Evolutionary conservation across 2,797 vertebrate species (phyloP).

Genomic region (Caiman crocodilus): DNA sequence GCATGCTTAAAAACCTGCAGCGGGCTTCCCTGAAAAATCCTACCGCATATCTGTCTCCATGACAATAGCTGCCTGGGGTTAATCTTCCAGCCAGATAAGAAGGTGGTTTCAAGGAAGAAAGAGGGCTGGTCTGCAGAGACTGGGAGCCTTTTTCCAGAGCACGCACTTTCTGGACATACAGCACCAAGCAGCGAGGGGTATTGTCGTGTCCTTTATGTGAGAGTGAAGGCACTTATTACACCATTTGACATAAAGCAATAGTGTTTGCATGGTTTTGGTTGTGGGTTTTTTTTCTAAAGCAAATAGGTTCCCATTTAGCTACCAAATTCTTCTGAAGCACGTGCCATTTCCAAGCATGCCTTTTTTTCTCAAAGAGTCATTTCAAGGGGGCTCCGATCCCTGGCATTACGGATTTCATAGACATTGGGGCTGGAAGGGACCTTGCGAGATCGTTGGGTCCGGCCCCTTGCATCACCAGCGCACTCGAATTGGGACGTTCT

Average conservation of each 20-base stretch:
- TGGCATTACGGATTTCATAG: background rate
- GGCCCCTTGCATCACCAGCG: background rate
- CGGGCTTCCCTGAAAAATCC: background rate
- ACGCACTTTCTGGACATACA: background rate
- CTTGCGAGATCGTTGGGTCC: too few relatives aligned
- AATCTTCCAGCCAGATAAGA: background rate
- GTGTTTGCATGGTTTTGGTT: accelerated
- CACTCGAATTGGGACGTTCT: background rate
- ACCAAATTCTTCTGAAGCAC: background rate
- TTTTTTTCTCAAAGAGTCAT: background rate
- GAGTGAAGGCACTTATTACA: background rate
- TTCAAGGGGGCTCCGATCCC: background rate
- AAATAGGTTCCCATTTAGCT: background rate
- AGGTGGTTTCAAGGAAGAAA: background rate
- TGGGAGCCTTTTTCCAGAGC: background rate
- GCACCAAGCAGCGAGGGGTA: accelerated
- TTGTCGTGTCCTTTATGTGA: background rate
- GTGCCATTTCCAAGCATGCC: background rate
- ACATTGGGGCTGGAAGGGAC: too few relatives aligned
- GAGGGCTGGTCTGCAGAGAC: background rate
- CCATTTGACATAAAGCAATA: background rate
- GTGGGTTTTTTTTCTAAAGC: accelerated
- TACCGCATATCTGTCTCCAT: background rate
- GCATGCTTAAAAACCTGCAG: background rate
- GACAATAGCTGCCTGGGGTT: too few relatives aligned